These are phyloP conservation scores for Cerastoderma edule DNA, from an alignment of 2,888 invertebrate genomes.

Conservation along the genomic window DNA sequence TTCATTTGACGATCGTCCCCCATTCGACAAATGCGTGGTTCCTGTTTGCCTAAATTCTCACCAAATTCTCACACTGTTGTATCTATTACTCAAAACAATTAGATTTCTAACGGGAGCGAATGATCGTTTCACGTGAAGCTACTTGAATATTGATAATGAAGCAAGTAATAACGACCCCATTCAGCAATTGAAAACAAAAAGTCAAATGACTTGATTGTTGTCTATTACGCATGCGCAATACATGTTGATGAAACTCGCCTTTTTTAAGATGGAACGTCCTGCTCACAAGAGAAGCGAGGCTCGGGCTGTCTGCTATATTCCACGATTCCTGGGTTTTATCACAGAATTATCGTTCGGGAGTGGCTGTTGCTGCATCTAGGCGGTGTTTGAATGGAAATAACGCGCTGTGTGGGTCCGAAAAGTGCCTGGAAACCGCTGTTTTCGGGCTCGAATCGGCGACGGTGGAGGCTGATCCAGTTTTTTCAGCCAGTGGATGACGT, in stretches of 20 bases:
- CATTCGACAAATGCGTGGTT: too few relatives aligned
- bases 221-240: conserved; percentile 37
- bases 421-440: background rate
- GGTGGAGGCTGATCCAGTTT: background rate
- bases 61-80: too few relatives aligned
- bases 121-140: conserved; percentile 23
- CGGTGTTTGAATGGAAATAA: background rate
- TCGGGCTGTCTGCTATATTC: background rate
- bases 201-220: conserved; percentile 24
- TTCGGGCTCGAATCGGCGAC: background rate
- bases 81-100: too few relatives aligned
- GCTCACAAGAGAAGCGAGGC: background rate
- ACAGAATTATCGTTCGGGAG: background rate
- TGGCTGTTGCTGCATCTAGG: background rate
- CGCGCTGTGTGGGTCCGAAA: background rate
- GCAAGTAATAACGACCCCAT: conserved; percentile 4
- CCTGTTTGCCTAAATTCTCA: too few relatives aligned
- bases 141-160: conserved; percentile 13
- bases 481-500: conserved; percentile 10
- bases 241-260: conserved; percentile 22
- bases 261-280: conserved; percentile 24
- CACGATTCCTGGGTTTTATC: background rate
- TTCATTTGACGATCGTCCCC: too few relatives aligned
- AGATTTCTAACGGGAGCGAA: too few relatives aligned
- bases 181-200: conserved; percentile 24